Evolutionary conservation across 2,797 vertebrate genomes (phyloP), one percentile per base, ranked within the genome.

Genomic region (Macroramphosus scolopax): DNA sequence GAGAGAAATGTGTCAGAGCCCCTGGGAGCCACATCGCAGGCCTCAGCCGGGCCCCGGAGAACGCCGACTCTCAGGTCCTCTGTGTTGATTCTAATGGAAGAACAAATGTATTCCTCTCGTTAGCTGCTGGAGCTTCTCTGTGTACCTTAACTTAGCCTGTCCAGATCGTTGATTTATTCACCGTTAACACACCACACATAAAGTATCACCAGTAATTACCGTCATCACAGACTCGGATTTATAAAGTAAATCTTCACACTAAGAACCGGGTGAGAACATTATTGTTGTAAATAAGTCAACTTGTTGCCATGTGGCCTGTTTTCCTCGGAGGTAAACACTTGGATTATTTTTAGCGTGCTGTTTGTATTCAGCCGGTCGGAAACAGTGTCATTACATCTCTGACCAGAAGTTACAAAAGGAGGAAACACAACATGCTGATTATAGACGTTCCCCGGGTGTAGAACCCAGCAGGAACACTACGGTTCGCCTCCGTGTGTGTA

Each of bases 1-100:
- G 42, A 63, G 36, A 60, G 51, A 75, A 75, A 63, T 69, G 57
- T 80, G 77, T 81, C 75, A 78, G 56, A 39, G 52, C 65, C 63
- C 63, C 65, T 20, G 53, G 65, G 63, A 73, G 45, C 29, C 34
- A 65, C 52, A 51, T 55, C 57, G 48, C 65, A 75, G 53, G 35
- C 63, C 59, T 49, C 55, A 65, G n/a, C n/a, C n/a, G n/a, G n/a
- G 61, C 43, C 65, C 63, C 40, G 29, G 9, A n/a, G n/a, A n/a
- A n/a, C n/a, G n/a, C n/a, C 6, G 48, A 72, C 48, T 75, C 63
- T 63, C 50, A 66, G 42, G 63, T 75, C 62, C 45, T 61, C 62
- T 29, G 31, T 75, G 59, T 56, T 43, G 12, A 73, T 75, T 50
- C 39, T 40, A 35, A 48, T 40, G 35, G 24, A 51, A 48, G 13